Percentiles rank a stretch among this genome's conserved stretches.
Evolutionary conservation across 2,113 vertebrate genomes (phyloP).

Genomic region (Balaenoptera acutorostrata): DNA sequence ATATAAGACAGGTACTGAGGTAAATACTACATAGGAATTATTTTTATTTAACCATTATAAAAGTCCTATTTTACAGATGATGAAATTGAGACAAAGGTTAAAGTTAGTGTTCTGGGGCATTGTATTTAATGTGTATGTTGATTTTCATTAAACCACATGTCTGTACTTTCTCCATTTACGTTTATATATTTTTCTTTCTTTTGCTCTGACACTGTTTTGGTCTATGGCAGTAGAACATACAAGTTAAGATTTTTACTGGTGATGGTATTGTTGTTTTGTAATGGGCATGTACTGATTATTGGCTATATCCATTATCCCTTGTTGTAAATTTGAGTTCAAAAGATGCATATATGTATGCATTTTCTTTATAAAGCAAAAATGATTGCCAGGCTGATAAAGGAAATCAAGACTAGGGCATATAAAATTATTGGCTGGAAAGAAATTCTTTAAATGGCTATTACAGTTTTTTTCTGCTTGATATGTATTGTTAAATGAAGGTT

Average conservation of each 20-base stretch:
- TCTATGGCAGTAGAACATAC: neutral
- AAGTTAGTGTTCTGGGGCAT: neutral
- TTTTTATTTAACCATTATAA: slow-evolving; percentile 14
- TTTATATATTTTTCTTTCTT: neutral
- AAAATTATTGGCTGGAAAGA: neutral
- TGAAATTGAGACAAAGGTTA: neutral
- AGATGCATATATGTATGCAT: neutral
- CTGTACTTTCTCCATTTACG: neutral
- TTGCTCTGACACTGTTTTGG: neutral
- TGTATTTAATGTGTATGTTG: neutral
- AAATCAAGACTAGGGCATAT: neutral
- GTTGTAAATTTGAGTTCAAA: neutral
- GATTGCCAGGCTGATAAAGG: neutral
- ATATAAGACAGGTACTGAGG: neutral
- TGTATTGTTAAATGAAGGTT: neutral
- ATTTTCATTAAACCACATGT: neutral
- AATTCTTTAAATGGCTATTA: neutral
- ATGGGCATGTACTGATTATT: neutral
- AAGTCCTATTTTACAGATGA: neutral
- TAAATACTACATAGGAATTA: neutral
- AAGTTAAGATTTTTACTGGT: neutral
- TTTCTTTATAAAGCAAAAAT: slow-evolving; percentile 8
- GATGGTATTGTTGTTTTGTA: neutral
- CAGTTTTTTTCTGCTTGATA: neutral
- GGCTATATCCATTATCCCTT: neutral